Evolutionary conservation across 2,888 invertebrate species (phyloP).

Genomic region (Mantis religiosa): DNA sequence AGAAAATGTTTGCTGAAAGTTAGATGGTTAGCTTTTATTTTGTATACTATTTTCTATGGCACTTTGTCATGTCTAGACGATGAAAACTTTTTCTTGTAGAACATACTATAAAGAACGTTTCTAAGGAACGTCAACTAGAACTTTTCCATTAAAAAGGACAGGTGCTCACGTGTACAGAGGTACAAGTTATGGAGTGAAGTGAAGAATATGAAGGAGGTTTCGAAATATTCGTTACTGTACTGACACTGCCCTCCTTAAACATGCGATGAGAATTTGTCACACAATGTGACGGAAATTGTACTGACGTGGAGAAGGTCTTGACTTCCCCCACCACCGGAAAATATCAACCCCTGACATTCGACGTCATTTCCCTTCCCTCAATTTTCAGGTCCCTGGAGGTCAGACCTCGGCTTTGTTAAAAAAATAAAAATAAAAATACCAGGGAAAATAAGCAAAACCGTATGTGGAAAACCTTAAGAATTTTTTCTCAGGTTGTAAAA

Average conservation of each 20-base stretch:
- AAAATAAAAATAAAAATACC: not conserved
- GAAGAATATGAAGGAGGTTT: not conserved
- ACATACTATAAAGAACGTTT: not conserved
- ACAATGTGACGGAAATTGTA: conserved; percentile 15
- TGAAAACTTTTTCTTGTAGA: too few species aligned
- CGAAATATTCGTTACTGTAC: not conserved
- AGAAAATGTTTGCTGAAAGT: too few species aligned
- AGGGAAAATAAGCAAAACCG: not conserved
- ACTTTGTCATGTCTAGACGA: too few species aligned
- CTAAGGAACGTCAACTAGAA: not conserved
- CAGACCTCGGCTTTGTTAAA: not conserved
- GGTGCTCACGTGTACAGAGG: not conserved
- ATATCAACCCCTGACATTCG: not conserved
- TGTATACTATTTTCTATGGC: too few species aligned
- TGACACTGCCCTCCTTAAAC: not conserved
- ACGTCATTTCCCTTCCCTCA: not conserved
- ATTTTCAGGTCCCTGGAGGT: not conserved
- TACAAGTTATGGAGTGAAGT: not conserved
- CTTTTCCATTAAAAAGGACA: not conserved
- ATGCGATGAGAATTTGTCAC: conserved; percentile 16
- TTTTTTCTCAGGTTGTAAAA: too few species aligned
- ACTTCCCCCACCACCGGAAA: not conserved
- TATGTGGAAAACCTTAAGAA: not conserved
- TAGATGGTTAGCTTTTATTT: too few species aligned
- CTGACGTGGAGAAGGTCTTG: not conserved